These are phyloP conservation scores for Acomys russatus DNA, from an alignment of 2,797 vertebrate genomes.

Conservation along the genomic window DNA sequence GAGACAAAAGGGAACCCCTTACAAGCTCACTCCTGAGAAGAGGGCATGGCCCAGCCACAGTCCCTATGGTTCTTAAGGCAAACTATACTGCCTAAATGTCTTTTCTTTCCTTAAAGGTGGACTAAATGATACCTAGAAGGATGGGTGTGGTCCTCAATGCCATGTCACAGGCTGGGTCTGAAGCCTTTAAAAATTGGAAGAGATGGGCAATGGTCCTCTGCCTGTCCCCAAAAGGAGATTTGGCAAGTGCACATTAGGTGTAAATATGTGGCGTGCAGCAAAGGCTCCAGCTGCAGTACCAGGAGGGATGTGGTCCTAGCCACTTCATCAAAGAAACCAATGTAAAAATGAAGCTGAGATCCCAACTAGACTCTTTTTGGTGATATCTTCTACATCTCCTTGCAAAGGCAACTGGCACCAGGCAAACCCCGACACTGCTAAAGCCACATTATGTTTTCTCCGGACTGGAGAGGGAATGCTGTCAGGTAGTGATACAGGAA, in stretches of 20 bases:
- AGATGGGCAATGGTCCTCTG: background rate
- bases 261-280: background rate
- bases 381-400: constrained; percentile 5
- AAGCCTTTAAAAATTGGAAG: constrained; percentile 54
- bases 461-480: background rate
- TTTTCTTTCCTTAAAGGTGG: constrained; percentile 36
- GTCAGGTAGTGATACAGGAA: background rate
- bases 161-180: constrained; percentile 16
- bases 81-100: background rate
- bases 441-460: background rate
- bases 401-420: background rate
- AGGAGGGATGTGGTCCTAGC: background rate
- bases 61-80: background rate
- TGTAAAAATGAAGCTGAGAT: constrained; percentile 26
- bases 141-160: constrained; percentile 78
- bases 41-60: background rate
- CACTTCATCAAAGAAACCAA: background rate
- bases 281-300: background rate
- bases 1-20: constrained; percentile 71
- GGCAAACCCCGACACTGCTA: background rate
- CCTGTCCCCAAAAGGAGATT: constrained; percentile 1
- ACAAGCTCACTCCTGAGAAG: background rate
- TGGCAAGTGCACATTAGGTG: background rate
- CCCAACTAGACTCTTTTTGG: background rate
- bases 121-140: constrained; percentile 30